Evolutionary conservation across 37 sponge, comb jelly and placozoan species (phyloP), one percentile per base, ranked within the genome.

Genomic region (Aphrocallistes beatrix): DNA sequence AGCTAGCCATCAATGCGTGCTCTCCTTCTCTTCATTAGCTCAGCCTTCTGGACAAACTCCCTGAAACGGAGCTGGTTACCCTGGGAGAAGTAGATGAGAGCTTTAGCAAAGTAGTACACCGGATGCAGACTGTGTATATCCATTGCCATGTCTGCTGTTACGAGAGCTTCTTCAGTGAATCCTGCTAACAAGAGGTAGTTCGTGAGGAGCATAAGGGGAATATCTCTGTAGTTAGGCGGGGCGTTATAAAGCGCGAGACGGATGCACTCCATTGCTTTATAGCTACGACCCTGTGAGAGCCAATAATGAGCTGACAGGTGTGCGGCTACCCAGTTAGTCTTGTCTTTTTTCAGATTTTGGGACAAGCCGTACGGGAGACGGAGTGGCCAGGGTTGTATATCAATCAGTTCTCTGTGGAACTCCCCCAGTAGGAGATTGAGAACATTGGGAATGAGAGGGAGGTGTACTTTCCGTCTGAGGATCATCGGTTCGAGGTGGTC

Each of bases 141-240:
- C 75, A 60, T 60, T 60, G 75, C 75, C 75, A 60, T 60, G 34
- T 60, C 75, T 60, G n/a, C 75, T 25, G 75, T 60, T 19, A 60
- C n/a, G 21, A 60, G 75, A 3, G 75, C 75, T 19, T 60, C 75
- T 3, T 60, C 75, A 60, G 75, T 60, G 75, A 60, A 60, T 3
- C 75, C 75, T 3, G 75, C 10, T 30, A 60, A 13, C 75, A 60
- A 60, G 8, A 60, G 75, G 34, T 60, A 60, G 75, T 60, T 60
- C 6, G 75, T 60, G 75, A 60, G 75, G 10, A 60, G 10, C 75
- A 60, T 60, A 3, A 60, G 21, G n/a, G 75, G 75, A 60, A 60
- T 60, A 13, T 60, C 75, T 60, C 75, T 60, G 34, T 60, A 60
- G 1, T 60, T 3, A 60, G 75, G 32, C 34, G 75, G 75, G 6